A percentile compares a stretch with the other conserved stretches of the same genome.
Conservation (phyloP, 2,888 invertebrate genomes). For the Labia minor region DNA sequence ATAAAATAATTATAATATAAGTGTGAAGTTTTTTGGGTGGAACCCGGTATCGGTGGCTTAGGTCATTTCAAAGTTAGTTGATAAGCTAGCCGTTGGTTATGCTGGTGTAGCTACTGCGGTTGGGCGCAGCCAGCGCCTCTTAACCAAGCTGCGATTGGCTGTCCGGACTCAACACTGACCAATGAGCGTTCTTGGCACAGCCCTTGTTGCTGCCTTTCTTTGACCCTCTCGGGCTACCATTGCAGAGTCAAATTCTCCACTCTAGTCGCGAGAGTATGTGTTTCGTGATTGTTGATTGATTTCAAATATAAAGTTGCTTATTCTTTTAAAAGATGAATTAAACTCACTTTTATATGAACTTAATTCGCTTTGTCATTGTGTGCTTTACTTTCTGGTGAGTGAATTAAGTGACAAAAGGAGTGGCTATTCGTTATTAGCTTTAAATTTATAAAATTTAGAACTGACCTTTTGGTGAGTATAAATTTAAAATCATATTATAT, state of each 20-base stretch:
- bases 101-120: not conserved
- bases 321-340: not conserved
- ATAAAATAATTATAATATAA: too few species aligned
- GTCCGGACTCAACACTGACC: not conserved
- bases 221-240: constrained; percentile 1
- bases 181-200: not conserved
- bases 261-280: not conserved
- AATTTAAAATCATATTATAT: too few species aligned
- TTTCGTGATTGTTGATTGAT: not conserved
- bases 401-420: not conserved
- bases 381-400: constrained; percentile 4
- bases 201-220: not conserved
- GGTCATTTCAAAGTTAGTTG: not conserved
- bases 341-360: not conserved
- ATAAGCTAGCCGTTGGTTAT: not conserved
- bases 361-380: not conserved
- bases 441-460: not conserved
- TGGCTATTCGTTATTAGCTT: not conserved
- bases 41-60: too few species aligned
- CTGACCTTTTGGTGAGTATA: not conserved
- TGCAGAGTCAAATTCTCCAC: constrained; percentile 1
- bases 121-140: constrained; percentile 13
- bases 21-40: too few species aligned
- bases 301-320: not conserved
- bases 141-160: not conserved